Base-by-base conservation (phyloP, 2,113 vertebrate genomes). In the Cynoglossus semilaevis region DNA sequence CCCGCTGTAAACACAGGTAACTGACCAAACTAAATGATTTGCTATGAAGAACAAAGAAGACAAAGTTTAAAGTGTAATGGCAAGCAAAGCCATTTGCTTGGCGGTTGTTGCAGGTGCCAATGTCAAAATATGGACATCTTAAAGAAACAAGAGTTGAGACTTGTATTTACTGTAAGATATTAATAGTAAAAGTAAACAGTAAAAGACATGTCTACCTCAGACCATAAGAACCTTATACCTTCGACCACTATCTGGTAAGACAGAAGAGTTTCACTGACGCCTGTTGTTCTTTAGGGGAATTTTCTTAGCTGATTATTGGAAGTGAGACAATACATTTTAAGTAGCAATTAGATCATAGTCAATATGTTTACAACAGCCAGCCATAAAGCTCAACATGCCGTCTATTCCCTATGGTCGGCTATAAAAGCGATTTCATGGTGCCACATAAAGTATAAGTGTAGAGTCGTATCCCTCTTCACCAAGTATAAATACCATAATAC, bases 401-500 rank as follows among this genome's bases (percentile, higher is more conserved):
- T 37, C 12, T 62, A 35, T 36, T 60, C 50, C 40, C 52, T 17
- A 2, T 35, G 19, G 57, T 72, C 49, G 42, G 43, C 46, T 36
- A 48, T 49, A 66, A 22, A 18, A 56, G 51, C 37, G 60, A 63
- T 51, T 74, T 63, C 65, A 67, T 58, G 42, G 16, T 37, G 19
- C 54, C 72, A 65, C 52, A 74, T 69, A 61, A 69, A 72, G 44
- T 70, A 51, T 50, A 46, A 51, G 22, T 59, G 63, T 65, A 63
- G 66, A 58, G 52, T 51, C 22, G 51, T 29, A 58, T 55, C 51
- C 40, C 58, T 74, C 74, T 66, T 73, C 64, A 60, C 70, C 17
- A 59, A 52, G 41, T 45, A 57, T 62, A 68, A 67, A 80, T 67
- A 62, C 51, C 68, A 79, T 76, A 79, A 72, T 38, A 48, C 51